Evolutionary conservation across 2,888 invertebrate species (phyloP).

Genomic region (Anoplius nigerrimus): DNA sequence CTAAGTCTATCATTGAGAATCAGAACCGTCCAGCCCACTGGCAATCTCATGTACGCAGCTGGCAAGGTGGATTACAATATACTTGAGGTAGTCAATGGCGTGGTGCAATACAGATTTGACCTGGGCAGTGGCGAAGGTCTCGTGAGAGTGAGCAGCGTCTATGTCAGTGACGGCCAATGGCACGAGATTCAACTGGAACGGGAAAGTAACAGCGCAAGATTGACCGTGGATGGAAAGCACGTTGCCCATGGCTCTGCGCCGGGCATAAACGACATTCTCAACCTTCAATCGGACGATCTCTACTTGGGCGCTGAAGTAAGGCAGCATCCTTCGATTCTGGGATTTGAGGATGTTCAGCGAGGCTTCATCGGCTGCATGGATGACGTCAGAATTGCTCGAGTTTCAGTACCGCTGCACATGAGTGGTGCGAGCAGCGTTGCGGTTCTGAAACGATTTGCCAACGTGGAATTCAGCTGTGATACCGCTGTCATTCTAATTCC

Average conservation of each 20-base stretch:
- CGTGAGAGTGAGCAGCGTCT: conserved; percentile 85
- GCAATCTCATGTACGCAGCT: conserved; percentile 89
- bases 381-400: conserved; percentile 86
- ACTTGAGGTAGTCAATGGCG: conserved; percentile 90
- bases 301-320: conserved; percentile 90
- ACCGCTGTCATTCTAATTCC: conserved; percentile 77
- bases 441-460: conserved; percentile 81
- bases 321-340: conserved; percentile 84
- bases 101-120: conserved; percentile 93
- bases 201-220: conserved; percentile 86
- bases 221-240: conserved; percentile 86
- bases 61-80: conserved; percentile 93
- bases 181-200: conserved; percentile 88
- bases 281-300: conserved; percentile 88
- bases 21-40: conserved; percentile 88
- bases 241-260: conserved; percentile 86
- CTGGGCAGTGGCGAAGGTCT: conserved; percentile 93
- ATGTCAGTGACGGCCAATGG: conserved; percentile 91
- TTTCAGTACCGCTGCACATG: conserved; percentile 85
- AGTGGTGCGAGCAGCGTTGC: conserved; percentile 80
- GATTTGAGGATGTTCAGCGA: conserved; percentile 85
- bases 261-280: conserved; percentile 88
- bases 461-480: conserved; percentile 84
- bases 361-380: conserved; percentile 96
- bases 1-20: conserved; percentile 87